Evolutionary conservation across 2,888 invertebrate genomes (phyloP).

Genomic region (Leptodirus hochenwartii): DNA sequence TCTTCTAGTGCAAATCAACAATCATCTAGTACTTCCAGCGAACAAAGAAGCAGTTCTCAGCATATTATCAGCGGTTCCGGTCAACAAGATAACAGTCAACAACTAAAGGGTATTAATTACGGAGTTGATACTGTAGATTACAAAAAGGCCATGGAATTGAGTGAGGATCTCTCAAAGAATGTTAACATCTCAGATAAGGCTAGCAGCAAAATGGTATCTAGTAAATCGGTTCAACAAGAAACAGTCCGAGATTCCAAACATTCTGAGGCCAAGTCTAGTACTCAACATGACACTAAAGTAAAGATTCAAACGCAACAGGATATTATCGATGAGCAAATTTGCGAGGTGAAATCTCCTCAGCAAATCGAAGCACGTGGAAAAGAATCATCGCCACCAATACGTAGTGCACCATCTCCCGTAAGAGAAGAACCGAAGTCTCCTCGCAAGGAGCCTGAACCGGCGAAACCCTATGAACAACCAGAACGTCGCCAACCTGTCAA

Average conservation of each 20-base stretch:
- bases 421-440: not conserved
- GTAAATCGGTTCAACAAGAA: too few relatives aligned
- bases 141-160: too few relatives aligned
- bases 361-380: not conserved
- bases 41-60: slow-evolving; percentile 9
- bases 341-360: not conserved
- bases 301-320: not conserved
- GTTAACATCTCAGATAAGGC: too few relatives aligned
- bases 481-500: slow-evolving; percentile 19
- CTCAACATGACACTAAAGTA: too few relatives aligned
- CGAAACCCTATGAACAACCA: slow-evolving; percentile 16
- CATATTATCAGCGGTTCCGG: slow-evolving; percentile 11
- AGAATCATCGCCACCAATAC: slow-evolving; percentile 1
- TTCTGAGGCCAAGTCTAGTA: too few relatives aligned
- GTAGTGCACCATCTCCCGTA: slow-evolving; percentile 1
- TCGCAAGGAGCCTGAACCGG: not conserved
- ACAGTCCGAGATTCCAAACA: too few relatives aligned
- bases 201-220: too few relatives aligned
- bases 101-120: not conserved
- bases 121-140: slow-evolving; percentile 4
- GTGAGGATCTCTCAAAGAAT: too few relatives aligned
- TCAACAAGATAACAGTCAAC: slow-evolving; percentile 5
- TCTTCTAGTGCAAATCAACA: too few relatives aligned
- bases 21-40: too few relatives aligned
- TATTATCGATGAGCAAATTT: not conserved